Evolutionary conservation across 2,888 invertebrate species (phyloP).

Genomic region (Oithona nana): DNA sequence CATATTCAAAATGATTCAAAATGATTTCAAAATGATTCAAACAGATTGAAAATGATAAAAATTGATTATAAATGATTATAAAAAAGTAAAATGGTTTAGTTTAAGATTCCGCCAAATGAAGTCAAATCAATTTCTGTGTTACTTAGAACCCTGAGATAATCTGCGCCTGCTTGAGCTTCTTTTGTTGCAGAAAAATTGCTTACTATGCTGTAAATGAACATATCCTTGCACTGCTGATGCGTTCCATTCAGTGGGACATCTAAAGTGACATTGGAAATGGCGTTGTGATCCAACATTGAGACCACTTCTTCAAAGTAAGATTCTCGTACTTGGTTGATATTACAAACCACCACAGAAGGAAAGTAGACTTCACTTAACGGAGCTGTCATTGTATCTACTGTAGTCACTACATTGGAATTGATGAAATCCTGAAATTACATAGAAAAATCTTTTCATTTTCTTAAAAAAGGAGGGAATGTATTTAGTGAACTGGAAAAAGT

Average conservation of each 20-base stretch:
- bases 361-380: neutral
- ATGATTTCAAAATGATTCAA: too few relatives aligned
- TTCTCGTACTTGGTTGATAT: constrained; percentile 3
- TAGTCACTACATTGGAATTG: constrained; percentile 4
- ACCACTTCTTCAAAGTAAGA: constrained; percentile 2
- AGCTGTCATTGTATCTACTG: constrained; percentile 5
- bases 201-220: constrained; percentile 1
- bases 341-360: neutral
- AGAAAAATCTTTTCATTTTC: too few relatives aligned
- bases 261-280: neutral
- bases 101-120: too few relatives aligned
- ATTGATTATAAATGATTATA: too few relatives aligned
- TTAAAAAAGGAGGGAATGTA: too few relatives aligned
- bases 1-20: too few relatives aligned
- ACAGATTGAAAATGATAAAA: too few relatives aligned
- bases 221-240: constrained; percentile 1
- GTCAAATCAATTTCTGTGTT: too few relatives aligned
- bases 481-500: too few relatives aligned
- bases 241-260: neutral
- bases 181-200: neutral
- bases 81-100: too few relatives aligned
- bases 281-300: neutral
- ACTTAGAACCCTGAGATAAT: too few relatives aligned
- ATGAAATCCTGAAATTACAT: neutral
- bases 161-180: too few relatives aligned